Evolutionary conservation across 2,113 vertebrate species (phyloP), one percentile per base, ranked within the genome.

Genomic region (Ramphastos sulfuratus): DNA sequence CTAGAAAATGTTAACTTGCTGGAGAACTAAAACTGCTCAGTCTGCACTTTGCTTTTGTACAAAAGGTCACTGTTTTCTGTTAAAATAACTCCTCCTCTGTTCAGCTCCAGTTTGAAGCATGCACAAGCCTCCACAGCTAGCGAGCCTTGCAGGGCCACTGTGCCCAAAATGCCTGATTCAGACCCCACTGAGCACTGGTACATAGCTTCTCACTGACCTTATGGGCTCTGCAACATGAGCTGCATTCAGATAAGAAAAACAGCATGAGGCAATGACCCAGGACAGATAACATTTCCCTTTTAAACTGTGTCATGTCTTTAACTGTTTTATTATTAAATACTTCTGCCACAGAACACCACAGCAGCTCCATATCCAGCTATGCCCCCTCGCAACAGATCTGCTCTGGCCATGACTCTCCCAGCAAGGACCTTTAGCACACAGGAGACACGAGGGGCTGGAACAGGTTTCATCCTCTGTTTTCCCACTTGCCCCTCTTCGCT

Each of bases 1-100:
- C 23, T 35, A 83, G 85, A 86, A 95, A 90, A 84, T 0, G 58
- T 90, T 88, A 88, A 78, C 69, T 88, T 37, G 25, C 69, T 58
- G 65, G 39, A 82, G 89, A 93, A 87, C 59, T 35, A n/a, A 71
- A 95, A 91, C 67, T 48, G 82, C 85, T 92, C 72, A 33, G 46
- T 93, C 79, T 83, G 89, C 91, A 52, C 35, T 95, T 93, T 21
- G 63, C 46, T 82, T 91, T 94, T 77, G 91, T 84, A 93, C 87
- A 91, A 91, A 96, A 95, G 89, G 92, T 95, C 89, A 66, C 67
- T 37, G 61, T 87, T 85, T 67, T 58, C 67, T 9, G 2, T 13
- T 37, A 42, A 61, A 87, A 37, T 33, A 73, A 74, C 67, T 87
- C 60, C 55, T 94, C 63, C 71, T 87, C 72, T 18, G 1, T 61